Conservation (phyloP, 2,797 vertebrate species). For the Acanthiza pusilla region DNA sequence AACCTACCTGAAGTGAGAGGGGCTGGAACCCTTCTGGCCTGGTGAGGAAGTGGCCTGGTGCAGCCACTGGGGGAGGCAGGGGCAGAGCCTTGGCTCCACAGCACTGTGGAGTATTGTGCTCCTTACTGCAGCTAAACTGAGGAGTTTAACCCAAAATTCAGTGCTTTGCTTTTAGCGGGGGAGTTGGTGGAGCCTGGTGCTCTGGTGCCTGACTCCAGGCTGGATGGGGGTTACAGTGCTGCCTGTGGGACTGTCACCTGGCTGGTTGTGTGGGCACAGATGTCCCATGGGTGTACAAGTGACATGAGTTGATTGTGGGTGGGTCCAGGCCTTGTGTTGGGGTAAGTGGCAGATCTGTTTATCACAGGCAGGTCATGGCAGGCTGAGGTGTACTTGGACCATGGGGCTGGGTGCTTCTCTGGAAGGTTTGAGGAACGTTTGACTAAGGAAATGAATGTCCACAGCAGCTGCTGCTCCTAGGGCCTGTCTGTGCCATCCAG, state of each 20-base stretch:
- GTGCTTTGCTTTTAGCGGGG: background rate
- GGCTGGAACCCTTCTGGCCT: background rate
- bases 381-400: background rate
- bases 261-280: fast-evolving
- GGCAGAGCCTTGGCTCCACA: fast-evolving
- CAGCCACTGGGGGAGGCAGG: background rate
- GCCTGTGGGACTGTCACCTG: background rate
- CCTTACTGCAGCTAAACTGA: no score
- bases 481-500: background rate
- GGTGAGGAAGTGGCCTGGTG: background rate
- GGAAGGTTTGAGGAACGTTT: background rate
- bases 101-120: fast-evolving
- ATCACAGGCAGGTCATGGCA: background rate
- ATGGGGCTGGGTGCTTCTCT: background rate
- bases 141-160: background rate
- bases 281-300: background rate
- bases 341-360: background rate
- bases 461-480: background rate
- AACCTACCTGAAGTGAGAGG: no score
- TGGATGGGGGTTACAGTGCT: fast-evolving
- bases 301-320: fast-evolving
- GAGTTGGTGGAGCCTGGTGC: no score
- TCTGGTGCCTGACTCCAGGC: no score
- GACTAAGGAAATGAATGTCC: fast-evolving
- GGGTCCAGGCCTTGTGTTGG: background rate